These are phyloP conservation scores for Galbula dea DNA, from an alignment of 2,113 vertebrate species.

Conservation along the genomic window DNA sequence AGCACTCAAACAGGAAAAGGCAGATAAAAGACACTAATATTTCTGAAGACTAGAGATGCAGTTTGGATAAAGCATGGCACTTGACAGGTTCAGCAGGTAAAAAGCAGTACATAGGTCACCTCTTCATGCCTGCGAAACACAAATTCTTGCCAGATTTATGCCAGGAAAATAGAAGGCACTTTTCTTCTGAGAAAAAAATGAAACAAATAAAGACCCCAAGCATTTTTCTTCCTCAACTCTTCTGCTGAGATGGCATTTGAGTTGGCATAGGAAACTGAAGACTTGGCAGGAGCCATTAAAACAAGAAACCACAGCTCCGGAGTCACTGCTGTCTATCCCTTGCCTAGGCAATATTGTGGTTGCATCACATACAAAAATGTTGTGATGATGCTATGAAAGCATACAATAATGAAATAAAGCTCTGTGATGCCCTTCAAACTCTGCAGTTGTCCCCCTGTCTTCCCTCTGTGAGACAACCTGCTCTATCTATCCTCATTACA, in stretches of 20 bases:
- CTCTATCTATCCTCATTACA: background rate
- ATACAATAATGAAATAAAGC: background rate
- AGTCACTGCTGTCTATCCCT: background rate
- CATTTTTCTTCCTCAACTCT: too few relatives aligned
- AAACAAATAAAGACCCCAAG: too few relatives aligned
- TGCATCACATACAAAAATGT: background rate
- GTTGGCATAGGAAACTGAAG: background rate
- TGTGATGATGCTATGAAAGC: background rate
- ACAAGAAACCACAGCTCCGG: background rate
- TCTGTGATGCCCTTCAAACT: background rate
- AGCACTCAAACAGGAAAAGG: background rate
- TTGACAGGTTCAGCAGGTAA: background rate
- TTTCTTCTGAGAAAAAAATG: background rate
- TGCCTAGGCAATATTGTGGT: background rate
- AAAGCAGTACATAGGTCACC: background rate
- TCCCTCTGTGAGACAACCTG: background rate
- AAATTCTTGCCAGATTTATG: background rate
- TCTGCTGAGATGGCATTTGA: background rate
- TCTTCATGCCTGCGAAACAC: background rate
- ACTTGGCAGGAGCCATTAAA: background rate
- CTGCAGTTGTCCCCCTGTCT: background rate
- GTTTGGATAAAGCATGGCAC: background rate
- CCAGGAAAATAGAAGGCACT: background rate
- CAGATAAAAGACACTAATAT: background rate
- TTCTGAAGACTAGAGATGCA: background rate